Evolutionary conservation across 2,113 vertebrate genomes (phyloP).

Genomic region (Macquaria ambigua): DNA sequence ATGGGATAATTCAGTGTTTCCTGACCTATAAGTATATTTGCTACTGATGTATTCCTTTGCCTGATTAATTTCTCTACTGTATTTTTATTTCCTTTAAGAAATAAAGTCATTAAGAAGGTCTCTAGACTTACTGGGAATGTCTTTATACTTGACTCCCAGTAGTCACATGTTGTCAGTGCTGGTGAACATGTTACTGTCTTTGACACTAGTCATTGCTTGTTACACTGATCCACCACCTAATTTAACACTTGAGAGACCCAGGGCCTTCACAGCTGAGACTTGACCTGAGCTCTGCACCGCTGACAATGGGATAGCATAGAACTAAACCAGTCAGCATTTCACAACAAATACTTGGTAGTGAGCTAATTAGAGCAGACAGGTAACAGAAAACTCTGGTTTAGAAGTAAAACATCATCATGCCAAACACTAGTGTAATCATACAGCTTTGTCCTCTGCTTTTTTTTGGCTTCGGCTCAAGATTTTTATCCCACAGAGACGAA

Average conservation of each 20-base stretch:
- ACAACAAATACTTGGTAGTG: background rate
- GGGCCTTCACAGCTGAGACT: background rate
- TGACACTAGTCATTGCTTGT: constrained; percentile 7
- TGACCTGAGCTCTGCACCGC: constrained; percentile 1
- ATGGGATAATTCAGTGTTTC: too few relatives aligned
- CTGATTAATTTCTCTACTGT: too few relatives aligned
- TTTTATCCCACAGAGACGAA: constrained; percentile 3
- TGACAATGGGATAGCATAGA: background rate
- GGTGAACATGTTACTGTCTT: background rate
- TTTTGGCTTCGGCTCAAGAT: constrained; percentile 1
- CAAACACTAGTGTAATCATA: background rate
- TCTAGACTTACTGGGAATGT: too few relatives aligned
- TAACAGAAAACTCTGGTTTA: background rate
- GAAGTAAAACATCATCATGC: background rate
- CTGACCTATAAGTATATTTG: too few relatives aligned
- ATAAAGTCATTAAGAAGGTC: background rate
- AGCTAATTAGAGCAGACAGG: constrained; percentile 7
- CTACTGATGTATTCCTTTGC: too few relatives aligned
- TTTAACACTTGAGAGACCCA: constrained; percentile 22
- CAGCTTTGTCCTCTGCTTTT: constrained; percentile 5
- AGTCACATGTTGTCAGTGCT: background rate
- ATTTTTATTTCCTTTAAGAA: too few relatives aligned
- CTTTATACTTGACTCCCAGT: background rate
- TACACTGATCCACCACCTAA: constrained; percentile 9
- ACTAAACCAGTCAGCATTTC: constrained; percentile 1